Evolutionary conservation across 2,888 invertebrate species (phyloP).

Genomic region (Physocephala rufipes): DNA sequence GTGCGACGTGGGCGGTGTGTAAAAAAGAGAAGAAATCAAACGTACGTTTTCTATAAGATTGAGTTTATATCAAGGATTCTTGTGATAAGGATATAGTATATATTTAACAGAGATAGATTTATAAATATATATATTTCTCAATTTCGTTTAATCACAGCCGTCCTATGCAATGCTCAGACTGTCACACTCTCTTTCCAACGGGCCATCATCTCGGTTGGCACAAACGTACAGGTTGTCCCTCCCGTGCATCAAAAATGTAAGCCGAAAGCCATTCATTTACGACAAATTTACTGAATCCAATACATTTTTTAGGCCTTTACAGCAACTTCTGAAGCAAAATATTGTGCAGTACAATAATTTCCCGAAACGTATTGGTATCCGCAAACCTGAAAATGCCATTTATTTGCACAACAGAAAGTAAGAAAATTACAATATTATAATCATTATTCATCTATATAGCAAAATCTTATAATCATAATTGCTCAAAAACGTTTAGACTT

Average conservation of each 20-base stretch:
- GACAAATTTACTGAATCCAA: neutral
- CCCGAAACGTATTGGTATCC: constrained; percentile 55
- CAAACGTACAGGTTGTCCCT: constrained; percentile 64
- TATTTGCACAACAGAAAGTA: constrained; percentile 62
- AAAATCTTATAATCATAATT: neutral
- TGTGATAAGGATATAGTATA: too few relatives aligned
- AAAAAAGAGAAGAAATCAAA: constrained; percentile 64
- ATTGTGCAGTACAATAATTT: constrained; percentile 64
- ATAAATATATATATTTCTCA: too few relatives aligned
- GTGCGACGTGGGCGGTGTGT: constrained; percentile 64
- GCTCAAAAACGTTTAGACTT: constrained; percentile 39
- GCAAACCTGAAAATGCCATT: constrained; percentile 57
- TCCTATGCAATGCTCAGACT: constrained; percentile 65
- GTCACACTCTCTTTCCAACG: constrained; percentile 63
- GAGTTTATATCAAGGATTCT: too few relatives aligned
- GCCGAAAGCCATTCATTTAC: constrained; percentile 28
- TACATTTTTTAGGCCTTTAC: constrained; percentile 50
- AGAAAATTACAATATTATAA: constrained; percentile 37
- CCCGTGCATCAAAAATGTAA: constrained; percentile 62
- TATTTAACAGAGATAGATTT: too few relatives aligned
- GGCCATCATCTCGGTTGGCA: constrained; percentile 66
- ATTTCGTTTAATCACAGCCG: constrained; percentile 50
- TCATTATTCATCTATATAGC: neutral
- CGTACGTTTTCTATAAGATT: constrained; percentile 51
- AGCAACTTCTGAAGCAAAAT: constrained; percentile 63